Evolutionary conservation across 2,113 vertebrate species (phyloP).

Genomic region (Cynopterus brachyotis): DNA sequence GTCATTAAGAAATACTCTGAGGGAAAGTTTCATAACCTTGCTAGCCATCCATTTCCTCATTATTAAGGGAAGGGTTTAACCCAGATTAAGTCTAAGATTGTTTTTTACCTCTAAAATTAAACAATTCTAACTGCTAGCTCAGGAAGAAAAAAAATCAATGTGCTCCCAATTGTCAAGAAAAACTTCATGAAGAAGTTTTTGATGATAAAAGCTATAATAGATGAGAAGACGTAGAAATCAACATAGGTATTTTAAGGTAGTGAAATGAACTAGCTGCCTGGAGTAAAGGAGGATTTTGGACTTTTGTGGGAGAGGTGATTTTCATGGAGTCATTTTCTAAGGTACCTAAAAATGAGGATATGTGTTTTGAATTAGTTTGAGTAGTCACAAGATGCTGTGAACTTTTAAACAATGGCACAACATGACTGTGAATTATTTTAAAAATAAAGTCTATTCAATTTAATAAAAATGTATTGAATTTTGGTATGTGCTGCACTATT

Average conservation of each 20-base stretch:
- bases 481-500: neutral
- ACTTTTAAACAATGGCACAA: neutral
- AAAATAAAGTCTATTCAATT: neutral
- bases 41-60: conserved; percentile 8
- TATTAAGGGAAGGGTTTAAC: conserved; percentile 60
- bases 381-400: neutral
- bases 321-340: neutral
- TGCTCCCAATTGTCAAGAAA: neutral
- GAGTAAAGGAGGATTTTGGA: neutral
- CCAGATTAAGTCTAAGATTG: conserved; percentile 25
- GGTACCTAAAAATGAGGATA: neutral
- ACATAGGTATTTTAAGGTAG: neutral
- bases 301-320: neutral
- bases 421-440: neutral
- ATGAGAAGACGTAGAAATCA: neutral
- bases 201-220: neutral
- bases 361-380: neutral
- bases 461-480: neutral
- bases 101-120: conserved; percentile 59
- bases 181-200: neutral
- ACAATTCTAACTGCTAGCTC: conserved; percentile 54
- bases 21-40: conserved; percentile 38
- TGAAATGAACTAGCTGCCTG: neutral
- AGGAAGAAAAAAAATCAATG: conserved; percentile 30
- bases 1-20: conserved; percentile 59